A percentile compares a stretch with the other conserved stretches of the same genome.
Conservation (phyloP, 2,113 vertebrate genomes). For the Coracopsis vasa region DNA sequence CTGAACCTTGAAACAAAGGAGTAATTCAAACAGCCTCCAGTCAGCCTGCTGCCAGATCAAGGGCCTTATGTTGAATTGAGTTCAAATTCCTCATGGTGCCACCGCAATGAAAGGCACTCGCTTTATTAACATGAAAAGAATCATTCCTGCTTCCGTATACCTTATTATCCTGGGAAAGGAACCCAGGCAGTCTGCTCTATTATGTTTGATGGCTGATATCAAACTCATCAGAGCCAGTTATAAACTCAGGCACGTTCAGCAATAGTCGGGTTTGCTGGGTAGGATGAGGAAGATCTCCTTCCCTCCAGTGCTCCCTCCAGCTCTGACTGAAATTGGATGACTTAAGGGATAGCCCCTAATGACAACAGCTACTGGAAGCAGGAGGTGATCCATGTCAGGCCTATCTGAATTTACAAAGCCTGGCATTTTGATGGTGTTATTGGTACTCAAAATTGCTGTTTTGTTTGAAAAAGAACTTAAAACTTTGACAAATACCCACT, state of each 20-base stretch:
- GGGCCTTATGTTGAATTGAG: background rate
- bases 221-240: background rate
- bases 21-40: background rate
- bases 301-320: background rate
- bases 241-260: background rate
- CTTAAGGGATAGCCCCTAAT: background rate
- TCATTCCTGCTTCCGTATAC: background rate
- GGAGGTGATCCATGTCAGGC: rapidly evolving
- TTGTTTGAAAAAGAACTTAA: background rate
- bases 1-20: background rate
- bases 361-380: background rate
- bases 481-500: background rate
- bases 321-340: background rate
- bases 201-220: background rate
- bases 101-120: background rate
- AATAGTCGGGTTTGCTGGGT: background rate
- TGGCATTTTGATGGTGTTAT: background rate
- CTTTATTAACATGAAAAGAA: background rate
- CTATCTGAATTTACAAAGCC: background rate
- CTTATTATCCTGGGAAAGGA: background rate
- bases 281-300: background rate
- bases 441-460: background rate
- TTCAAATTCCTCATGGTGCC: background rate
- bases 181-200: background rate
- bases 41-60: background rate